Conservation (phyloP, 1,140 invertebrate genomes). For the Agrypnia vestita region DNA sequence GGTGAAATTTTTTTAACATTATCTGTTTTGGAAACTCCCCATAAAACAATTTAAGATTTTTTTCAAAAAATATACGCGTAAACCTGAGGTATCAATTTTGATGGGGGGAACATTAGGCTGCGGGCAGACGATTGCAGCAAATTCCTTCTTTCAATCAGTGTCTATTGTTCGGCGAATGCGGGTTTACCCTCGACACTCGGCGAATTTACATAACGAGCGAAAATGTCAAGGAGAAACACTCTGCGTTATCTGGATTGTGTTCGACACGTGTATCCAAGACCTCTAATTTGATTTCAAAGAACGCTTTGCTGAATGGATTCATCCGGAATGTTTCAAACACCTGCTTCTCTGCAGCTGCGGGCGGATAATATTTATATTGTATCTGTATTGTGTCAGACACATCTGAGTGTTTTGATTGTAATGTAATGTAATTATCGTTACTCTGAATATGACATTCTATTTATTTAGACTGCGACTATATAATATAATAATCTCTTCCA, state of each 20-base stretch:
- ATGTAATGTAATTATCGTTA: no score
- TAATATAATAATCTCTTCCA: no score
- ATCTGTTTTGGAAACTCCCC: no score
- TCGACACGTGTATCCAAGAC: conserved; percentile 40
- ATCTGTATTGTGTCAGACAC: no score
- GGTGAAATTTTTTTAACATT: no score
- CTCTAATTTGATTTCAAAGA: conserved; percentile 54
- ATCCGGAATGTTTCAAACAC: conserved; percentile 29
- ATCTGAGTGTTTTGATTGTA: no score
- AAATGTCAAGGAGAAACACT: conserved; percentile 36
- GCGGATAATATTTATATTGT: background rate
- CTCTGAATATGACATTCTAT: no score
- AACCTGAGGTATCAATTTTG: conserved; percentile 1
- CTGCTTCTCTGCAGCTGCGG: conserved; percentile 1
- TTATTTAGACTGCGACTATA: no score
- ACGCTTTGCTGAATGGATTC: conserved; percentile 4
- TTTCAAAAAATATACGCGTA: no score
- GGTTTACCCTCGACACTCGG: conserved; percentile 17
- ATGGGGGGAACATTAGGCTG: background rate
- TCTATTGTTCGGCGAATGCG: conserved; percentile 16
- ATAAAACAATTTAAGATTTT: no score
- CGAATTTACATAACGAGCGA: conserved; percentile 31
- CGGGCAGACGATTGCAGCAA: conserved; percentile 10
- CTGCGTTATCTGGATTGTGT: conserved; percentile 56
- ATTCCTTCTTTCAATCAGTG: conserved; percentile 22